Conservation (phyloP, 2,113 vertebrate species). For the Strix aluco region DNA sequence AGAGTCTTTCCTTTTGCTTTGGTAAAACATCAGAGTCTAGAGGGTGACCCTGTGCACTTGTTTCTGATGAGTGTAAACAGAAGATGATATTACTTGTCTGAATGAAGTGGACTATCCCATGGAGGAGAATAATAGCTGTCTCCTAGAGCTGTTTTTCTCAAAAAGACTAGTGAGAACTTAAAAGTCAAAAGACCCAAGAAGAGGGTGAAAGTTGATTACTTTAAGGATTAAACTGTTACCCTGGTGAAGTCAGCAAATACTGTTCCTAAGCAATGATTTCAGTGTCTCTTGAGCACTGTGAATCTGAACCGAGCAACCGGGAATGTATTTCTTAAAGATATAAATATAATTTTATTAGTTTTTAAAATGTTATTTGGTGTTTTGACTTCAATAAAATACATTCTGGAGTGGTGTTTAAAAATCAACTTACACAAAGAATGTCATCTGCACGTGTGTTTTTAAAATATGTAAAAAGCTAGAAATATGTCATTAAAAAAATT, state of each 20-base stretch:
- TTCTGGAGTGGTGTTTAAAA: background rate
- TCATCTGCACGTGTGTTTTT: background rate
- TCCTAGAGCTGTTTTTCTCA: constrained; percentile 73
- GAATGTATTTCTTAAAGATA: constrained; percentile 66
- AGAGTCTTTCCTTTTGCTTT: constrained; percentile 58
- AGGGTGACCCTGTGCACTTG: constrained; percentile 65
- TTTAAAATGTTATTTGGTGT: constrained; percentile 31
- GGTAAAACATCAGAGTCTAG: constrained; percentile 67
- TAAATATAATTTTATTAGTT: constrained; percentile 57
- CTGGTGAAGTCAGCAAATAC: constrained; percentile 80
- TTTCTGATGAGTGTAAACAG: constrained; percentile 77
- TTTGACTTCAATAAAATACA: constrained; percentile 47
- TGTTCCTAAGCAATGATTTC: constrained; percentile 79
- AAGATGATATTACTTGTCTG: constrained; percentile 76
- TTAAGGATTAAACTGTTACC: constrained; percentile 82
- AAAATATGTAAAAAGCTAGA: background rate
- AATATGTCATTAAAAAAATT: background rate
- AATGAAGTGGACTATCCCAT: constrained; percentile 75
- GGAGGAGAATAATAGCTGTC: constrained; percentile 80
- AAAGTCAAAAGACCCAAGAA: constrained; percentile 73
- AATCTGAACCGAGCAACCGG: constrained; percentile 65
- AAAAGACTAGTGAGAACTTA: constrained; percentile 73
- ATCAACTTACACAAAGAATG: background rate
- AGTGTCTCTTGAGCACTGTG: constrained; percentile 74
- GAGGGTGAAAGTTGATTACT: constrained; percentile 78